Percentiles rank a stretch among this genome's conserved stretches.
phyloP scores from a whole-genome alignment of 2,113 vertebrate species.

The Ursus arctos region DNA sequence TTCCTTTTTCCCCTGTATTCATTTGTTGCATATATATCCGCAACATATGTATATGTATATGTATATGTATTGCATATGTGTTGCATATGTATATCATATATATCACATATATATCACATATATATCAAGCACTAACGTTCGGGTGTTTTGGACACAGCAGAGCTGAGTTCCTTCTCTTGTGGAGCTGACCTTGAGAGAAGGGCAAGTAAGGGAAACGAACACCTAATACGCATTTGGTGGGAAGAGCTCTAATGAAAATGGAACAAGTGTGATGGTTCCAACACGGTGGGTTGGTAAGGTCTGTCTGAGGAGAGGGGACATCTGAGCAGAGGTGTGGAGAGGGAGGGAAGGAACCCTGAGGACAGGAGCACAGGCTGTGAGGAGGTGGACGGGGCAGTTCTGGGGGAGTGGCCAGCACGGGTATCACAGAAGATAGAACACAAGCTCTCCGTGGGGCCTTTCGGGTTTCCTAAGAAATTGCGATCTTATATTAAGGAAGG shows the following conservation, averaged over 20 bases:
- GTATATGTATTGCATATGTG: no score
- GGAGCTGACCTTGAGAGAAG: background rate
- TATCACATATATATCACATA: no score
- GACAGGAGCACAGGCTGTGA: no score
- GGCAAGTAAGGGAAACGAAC: background rate
- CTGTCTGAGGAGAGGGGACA: background rate
- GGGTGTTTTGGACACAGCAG: background rate
- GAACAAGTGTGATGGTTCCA: background rate
- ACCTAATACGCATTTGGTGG: background rate
- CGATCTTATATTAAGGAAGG: background rate
- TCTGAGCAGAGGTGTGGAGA: background rate
- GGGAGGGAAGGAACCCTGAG: background rate
- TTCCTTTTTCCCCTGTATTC: background rate
- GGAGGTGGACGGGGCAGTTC: background rate
- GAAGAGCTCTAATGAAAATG: background rate
- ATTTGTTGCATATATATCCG: background rate
- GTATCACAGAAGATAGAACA: no score
- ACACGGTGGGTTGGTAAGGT: background rate
- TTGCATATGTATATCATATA: no score
- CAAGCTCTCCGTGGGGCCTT: background rate
- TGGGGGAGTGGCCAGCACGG: background rate
- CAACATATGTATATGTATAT: no score
- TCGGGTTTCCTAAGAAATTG: background rate
- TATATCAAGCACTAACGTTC: background rate
- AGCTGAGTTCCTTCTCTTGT: background rate